Evolutionary conservation across 2,888 invertebrate genomes (phyloP).

Genomic region (Formica aserva): DNA sequence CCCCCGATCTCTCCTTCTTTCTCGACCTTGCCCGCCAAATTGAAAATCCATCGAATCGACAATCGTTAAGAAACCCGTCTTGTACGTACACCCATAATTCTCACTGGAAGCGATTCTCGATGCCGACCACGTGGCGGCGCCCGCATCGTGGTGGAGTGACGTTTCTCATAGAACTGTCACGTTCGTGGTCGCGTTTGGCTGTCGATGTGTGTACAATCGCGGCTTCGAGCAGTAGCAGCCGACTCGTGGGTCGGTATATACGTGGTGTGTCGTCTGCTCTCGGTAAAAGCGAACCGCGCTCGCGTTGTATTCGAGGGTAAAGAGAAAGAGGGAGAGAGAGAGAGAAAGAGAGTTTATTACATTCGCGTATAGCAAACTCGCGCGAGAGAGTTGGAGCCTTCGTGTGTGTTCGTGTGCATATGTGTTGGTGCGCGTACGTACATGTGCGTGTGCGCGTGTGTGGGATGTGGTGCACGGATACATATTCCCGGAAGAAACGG

Average conservation of each 20-base stretch:
- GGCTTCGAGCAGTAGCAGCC: conserved; percentile 78
- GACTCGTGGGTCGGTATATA: conserved; percentile 76
- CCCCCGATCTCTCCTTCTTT: not conserved
- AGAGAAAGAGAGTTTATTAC: not conserved
- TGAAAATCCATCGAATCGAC: conserved; percentile 12
- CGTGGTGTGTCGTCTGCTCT: conserved; percentile 41
- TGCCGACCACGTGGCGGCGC: conserved; percentile 16
- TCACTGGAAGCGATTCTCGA: not conserved
- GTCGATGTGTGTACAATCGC: conserved; percentile 56
- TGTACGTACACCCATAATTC: not conserved
- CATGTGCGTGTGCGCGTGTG: not conserved
- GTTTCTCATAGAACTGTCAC: not conserved
- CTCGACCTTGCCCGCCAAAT: not conserved
- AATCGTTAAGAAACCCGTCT: conserved; percentile 19
- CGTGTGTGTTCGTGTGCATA: not conserved
- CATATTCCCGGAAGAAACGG: conserved; percentile 32
- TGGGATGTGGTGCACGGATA: not conserved
- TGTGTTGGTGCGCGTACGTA: not conserved
- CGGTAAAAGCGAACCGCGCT: conserved; percentile 27
- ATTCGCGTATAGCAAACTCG: conserved; percentile 3
- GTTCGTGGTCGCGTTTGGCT: not conserved
- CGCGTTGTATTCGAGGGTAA: conserved; percentile 15
- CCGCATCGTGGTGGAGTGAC: not conserved
- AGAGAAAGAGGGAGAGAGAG: not conserved
- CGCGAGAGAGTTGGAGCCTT: not conserved